phyloP scores from a whole-genome alignment of 2,797 vertebrate species.

The Coregonus ussuriensis region DNA sequence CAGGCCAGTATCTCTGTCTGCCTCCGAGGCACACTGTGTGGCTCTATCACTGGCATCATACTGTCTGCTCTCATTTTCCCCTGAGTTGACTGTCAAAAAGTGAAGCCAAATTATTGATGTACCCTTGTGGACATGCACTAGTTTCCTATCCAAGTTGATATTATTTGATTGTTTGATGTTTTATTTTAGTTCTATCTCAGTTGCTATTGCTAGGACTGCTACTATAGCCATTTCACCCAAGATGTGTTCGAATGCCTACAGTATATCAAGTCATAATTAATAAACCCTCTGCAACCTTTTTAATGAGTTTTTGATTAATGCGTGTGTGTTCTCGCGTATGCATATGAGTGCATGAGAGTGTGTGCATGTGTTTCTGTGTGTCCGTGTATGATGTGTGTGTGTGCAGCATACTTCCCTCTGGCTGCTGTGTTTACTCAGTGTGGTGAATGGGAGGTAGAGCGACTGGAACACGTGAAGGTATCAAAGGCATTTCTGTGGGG shows the following conservation, averaged over 20 bases:
- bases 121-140: background rate
- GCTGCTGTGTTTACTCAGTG: conserved; percentile 68
- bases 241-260: conserved; percentile 26
- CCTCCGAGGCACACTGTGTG: conserved; percentile 27
- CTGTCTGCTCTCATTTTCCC: conserved; percentile 31
- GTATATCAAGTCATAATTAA: conserved; percentile 53
- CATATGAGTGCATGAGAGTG: conserved; percentile 41
- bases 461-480: conserved; percentile 70
- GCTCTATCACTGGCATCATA: conserved; percentile 36
- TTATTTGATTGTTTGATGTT: background rate
- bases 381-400: background rate
- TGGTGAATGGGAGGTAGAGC: conserved; percentile 59
- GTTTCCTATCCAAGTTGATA: background rate
- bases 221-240: conserved; percentile 17
- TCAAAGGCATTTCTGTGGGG: conserved; percentile 76
- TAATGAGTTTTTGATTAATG: conserved; percentile 46
- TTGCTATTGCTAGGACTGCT: conserved; percentile 17
- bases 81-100: conserved; percentile 29
- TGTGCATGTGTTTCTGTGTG: conserved; percentile 29
- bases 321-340: conserved; percentile 13
- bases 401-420: conserved; percentile 53
- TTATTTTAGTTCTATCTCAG: background rate
- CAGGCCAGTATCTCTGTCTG: conserved; percentile 36
- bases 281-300: conserved; percentile 46
- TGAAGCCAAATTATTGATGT: background rate